These are phyloP conservation scores for Myotis brandtii DNA, from an alignment of 2,113 vertebrate genomes.

Conservation along the genomic window DNA sequence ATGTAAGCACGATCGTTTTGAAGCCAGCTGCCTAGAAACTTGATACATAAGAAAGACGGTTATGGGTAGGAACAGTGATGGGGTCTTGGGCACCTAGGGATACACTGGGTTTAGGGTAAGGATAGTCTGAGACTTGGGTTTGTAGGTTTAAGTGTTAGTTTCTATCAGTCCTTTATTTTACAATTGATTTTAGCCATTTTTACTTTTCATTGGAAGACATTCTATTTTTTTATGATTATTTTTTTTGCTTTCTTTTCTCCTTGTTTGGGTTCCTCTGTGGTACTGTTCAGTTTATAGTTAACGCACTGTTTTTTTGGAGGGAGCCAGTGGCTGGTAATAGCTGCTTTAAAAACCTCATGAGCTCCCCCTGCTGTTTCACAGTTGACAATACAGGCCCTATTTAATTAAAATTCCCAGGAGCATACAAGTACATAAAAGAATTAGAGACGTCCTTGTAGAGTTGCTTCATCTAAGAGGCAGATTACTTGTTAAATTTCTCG, in stretches of 20 bases:
- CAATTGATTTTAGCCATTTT: not conserved
- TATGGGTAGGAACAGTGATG: not conserved
- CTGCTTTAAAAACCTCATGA: conserved; percentile 54
- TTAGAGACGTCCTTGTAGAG: too few relatives aligned
- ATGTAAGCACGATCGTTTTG: not conserved
- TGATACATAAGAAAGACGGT: not conserved
- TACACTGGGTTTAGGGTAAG: not conserved
- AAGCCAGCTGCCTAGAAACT: not conserved
- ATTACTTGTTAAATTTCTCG: not conserved
- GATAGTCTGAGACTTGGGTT: not conserved
- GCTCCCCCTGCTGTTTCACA: conserved; percentile 76
- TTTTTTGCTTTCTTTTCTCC: not conserved
- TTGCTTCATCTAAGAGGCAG: not conserved
- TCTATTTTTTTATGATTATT: not conserved
- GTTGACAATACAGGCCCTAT: not conserved
- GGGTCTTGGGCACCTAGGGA: not conserved
- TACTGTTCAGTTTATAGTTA: not conserved
- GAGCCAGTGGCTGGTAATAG: not conserved
- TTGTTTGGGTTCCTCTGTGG: not conserved
- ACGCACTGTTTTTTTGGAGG: not conserved
- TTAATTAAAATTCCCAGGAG: not conserved
- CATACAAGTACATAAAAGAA: not conserved
- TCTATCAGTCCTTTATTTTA: conserved; percentile 4
- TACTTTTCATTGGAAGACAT: not conserved
- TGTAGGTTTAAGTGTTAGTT: not conserved